Conservation (phyloP, 2,888 invertebrate genomes). For the Drosophila colorata region DNA sequence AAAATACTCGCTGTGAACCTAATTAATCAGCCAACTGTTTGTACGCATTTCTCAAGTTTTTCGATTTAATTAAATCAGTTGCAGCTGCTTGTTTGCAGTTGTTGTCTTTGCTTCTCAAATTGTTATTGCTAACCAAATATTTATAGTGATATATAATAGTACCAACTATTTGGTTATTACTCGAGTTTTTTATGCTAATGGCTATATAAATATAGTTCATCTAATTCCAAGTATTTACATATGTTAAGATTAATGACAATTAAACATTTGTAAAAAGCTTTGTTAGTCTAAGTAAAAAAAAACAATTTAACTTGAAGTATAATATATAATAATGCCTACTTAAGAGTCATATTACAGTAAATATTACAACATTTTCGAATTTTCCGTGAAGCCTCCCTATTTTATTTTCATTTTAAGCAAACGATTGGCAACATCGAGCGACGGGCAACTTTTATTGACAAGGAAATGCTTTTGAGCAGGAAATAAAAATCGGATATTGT, state of each 20-base stretch:
- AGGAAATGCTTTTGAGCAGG: slow-evolving; percentile 54
- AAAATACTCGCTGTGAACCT: slow-evolving; percentile 13
- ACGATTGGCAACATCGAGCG: slow-evolving; percentile 3
- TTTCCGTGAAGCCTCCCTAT: background rate
- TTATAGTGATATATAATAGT: too few species aligned
- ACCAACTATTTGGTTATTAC: too few species aligned
- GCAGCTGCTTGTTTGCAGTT: background rate
- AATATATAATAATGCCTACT: background rate
- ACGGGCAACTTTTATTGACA: slow-evolving; percentile 53
- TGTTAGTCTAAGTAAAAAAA: background rate
- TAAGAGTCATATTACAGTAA: slow-evolving; percentile 4
- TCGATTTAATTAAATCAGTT: slow-evolving; percentile 23
- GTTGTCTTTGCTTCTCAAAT: background rate
- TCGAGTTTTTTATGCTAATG: too few species aligned
- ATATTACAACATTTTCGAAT: background rate
- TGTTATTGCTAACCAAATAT: background rate
- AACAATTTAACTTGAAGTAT: background rate
- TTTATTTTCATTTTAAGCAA: slow-evolving; percentile 12
- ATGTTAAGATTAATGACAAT: background rate
- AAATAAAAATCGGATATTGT: slow-evolving; percentile 58
- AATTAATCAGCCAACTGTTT: slow-evolving; percentile 40
- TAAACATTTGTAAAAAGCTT: background rate
- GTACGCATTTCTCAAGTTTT: slow-evolving; percentile 14
- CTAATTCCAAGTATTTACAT: too few species aligned
- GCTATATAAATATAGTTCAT: too few species aligned